Conservation (phyloP, 2,888 invertebrate genomes). For the Anthrax anthrax region DNA sequence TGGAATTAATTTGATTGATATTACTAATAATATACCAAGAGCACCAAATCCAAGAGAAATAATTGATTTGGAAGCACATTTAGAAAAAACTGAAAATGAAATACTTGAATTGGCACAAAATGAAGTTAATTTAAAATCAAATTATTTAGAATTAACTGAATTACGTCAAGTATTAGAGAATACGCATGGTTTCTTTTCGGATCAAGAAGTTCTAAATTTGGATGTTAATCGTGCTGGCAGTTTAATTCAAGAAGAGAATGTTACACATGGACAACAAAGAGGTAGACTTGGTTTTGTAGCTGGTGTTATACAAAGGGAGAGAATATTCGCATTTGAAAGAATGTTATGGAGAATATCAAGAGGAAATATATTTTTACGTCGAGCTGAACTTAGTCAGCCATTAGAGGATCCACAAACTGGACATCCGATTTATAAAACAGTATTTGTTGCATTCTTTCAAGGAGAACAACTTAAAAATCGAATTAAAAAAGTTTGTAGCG, state of each 20-base stretch:
- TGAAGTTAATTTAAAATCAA: conserved; percentile 80
- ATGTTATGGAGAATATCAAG: conserved; percentile 81
- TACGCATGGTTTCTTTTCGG: conserved; percentile 46
- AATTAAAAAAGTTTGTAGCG: conserved; percentile 79
- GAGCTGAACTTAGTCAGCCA: conserved; percentile 59
- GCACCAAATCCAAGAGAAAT: conserved; percentile 65
- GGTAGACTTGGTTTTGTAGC: conserved; percentile 56
- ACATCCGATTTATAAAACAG: conserved; percentile 58
- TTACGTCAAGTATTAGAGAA: conserved; percentile 81
- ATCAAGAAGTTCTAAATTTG: conserved; percentile 25
- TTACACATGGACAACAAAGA: conserved; percentile 23
- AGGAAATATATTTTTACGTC: conserved; percentile 70
- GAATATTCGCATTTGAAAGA: conserved; percentile 68
- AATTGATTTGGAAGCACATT: conserved; percentile 65
- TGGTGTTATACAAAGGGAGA: conserved; percentile 69
- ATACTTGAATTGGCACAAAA: conserved; percentile 86
- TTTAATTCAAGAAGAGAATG: conserved; percentile 49
- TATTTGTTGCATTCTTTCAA: conserved; percentile 69
- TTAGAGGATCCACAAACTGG: conserved; percentile 59
- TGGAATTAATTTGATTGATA: conserved; percentile 50
- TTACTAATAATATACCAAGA: conserved; percentile 44
- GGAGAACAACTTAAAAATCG: conserved; percentile 72
- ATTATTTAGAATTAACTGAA: conserved; percentile 83
- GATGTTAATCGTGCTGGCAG: conserved; percentile 45
- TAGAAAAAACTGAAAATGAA: conserved; percentile 93